Base-by-base conservation (phyloP, 2,113 vertebrate genomes). In the Phalacrocorax pelagicus region DNA sequence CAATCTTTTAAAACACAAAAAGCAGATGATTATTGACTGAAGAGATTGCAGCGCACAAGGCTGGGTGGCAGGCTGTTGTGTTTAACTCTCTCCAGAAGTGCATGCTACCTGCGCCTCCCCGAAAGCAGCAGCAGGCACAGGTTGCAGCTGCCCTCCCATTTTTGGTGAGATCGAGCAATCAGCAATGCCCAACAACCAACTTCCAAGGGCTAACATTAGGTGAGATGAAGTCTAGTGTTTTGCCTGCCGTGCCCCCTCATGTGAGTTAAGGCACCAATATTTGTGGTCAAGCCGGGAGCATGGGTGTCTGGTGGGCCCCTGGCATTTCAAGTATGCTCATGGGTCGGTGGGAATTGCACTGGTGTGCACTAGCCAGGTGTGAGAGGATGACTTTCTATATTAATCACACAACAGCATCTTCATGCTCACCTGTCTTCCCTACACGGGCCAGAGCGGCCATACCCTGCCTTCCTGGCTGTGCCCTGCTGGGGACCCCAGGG, bases 11-110 rank as follows among this genome's bases (percentile, higher is more conserved):
- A 94, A 94, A 86, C 87, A 73, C 81, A 73, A 87, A 95, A 95
- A 94, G 95, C 82, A 90, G 92, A 94, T 88, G 81, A 92, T 94
- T 96, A 82, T 94, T 82, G 91, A 94, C 92, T 95, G 89, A 61
- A 77, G 91, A 88, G 87, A 51, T 57, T 44, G 72, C 62, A 86
- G 65, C 0, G 0, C 65, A 79, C 54, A 74, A 83, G 88, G 77
- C 58, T 87, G 86, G 75, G 69, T 12, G 12, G 40, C 73, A 72
- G 75, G 80, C 90, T 92, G 27, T 5, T 77, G 88, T 71, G 81
- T 86, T 97, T 74, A 80, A 82, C 47, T 84, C 40, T 46, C 90
- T 63, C 72, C 71, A 81, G 69, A 86, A 42, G 47, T 57, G 49
- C 3, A 1, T 59, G 44, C 12, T 58, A 66, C 69, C 71, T 44